phyloP scores from a whole-genome alignment of 2,113 vertebrate species.

The Spheniscus mendiculus region DNA sequence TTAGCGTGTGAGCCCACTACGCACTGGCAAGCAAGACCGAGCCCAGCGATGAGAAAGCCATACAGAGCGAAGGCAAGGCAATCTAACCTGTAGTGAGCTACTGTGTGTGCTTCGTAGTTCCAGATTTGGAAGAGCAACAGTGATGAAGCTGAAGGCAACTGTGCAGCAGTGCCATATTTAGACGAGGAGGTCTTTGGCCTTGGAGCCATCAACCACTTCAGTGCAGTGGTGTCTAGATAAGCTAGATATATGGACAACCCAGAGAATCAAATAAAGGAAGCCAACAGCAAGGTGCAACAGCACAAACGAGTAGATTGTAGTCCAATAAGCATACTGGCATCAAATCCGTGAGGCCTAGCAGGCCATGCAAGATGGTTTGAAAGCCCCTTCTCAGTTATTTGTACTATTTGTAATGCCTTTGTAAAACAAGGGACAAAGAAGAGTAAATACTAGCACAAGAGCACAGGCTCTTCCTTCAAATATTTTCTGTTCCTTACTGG shows the following conservation, averaged over 20 bases:
- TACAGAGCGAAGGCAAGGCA: background rate
- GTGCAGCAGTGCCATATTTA: background rate
- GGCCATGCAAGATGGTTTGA: background rate
- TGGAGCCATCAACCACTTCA: background rate
- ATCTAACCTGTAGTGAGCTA: background rate
- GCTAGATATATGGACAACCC: background rate
- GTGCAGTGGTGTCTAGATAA: background rate
- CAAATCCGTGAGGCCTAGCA: background rate
- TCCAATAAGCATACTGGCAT: background rate
- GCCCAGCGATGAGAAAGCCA: background rate
- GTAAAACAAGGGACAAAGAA: background rate
- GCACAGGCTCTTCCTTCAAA: background rate
- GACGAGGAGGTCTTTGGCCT: background rate
- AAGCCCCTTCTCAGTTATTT: background rate
- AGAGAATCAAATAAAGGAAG: background rate
- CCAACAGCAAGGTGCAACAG: background rate
- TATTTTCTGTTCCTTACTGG: background rate
- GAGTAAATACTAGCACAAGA: background rate
- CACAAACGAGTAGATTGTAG: background rate
- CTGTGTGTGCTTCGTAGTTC: background rate
- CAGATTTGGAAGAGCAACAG: background rate
- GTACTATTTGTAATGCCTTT: background rate
- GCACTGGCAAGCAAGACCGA: fast-evolving
- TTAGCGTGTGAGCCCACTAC: background rate
- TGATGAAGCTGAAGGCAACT: background rate